phyloP scores from a whole-genome alignment of 2,888 invertebrate genomes.

The Patella pellucida region DNA sequence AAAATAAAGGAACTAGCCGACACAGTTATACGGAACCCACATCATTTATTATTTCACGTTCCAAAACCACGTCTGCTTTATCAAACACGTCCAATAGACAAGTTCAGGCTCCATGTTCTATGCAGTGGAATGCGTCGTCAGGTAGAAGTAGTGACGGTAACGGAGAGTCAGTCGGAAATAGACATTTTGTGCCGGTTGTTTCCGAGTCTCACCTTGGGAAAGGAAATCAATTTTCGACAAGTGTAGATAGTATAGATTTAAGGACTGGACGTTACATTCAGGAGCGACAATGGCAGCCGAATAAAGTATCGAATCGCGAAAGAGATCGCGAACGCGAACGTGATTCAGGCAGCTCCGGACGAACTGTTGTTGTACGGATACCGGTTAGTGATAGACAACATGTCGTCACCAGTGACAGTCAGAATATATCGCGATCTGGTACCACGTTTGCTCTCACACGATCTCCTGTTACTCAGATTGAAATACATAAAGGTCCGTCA shows the following conservation, averaged over 20 bases:
- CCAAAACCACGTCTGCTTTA: slow-evolving; percentile 31
- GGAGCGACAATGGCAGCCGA: slow-evolving; percentile 12
- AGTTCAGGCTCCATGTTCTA: background rate
- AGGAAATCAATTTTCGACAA: slow-evolving; percentile 44
- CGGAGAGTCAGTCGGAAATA: slow-evolving; percentile 9
- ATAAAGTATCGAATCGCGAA: slow-evolving; percentile 18
- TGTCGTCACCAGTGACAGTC: background rate
- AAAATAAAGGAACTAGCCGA: background rate
- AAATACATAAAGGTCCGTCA: slow-evolving; percentile 44
- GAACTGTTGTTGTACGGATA: slow-evolving; percentile 38
- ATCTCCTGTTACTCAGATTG: slow-evolving; percentile 53
- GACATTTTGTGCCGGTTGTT: slow-evolving; percentile 57
- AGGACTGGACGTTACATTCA: slow-evolving; percentile 38
- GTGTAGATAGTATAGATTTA: slow-evolving; percentile 50
- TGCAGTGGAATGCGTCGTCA: slow-evolving; percentile 19
- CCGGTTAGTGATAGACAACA: slow-evolving; percentile 28
- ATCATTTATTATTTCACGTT: slow-evolving; percentile 27
- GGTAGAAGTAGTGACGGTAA: slow-evolving; percentile 13
- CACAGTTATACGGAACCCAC: slow-evolving; percentile 6
- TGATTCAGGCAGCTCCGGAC: slow-evolving; percentile 11
- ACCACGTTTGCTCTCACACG: slow-evolving; percentile 58
- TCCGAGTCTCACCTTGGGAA: slow-evolving; percentile 37
- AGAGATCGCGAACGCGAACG: slow-evolving; percentile 12
- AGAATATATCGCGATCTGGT: slow-evolving; percentile 39
- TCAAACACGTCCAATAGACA: slow-evolving; percentile 16